Conservation (phyloP, 2,888 invertebrate species). For the Melolontha melolontha region DNA sequence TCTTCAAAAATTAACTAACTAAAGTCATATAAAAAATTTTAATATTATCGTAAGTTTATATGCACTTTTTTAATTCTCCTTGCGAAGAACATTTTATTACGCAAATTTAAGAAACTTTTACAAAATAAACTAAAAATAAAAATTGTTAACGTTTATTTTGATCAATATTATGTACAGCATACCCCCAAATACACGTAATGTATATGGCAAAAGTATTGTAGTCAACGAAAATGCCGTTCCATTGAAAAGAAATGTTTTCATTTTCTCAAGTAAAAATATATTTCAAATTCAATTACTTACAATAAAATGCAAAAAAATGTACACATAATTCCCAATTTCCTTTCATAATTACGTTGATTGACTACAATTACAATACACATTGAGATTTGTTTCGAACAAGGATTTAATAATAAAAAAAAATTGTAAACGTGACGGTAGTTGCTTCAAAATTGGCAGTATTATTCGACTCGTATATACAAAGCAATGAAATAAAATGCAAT, state of each 20-base stretch:
- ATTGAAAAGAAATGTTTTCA: not conserved
- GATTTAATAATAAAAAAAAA: not conserved
- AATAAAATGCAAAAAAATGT: constrained; percentile 24
- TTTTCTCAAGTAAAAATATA: too few relatives aligned
- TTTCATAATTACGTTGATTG: constrained; percentile 18
- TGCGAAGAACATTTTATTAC: constrained; percentile 20
- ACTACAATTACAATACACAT: constrained; percentile 19
- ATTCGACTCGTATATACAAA: constrained; percentile 36
- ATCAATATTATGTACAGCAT: constrained; percentile 15
- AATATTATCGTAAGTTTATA: constrained; percentile 36
- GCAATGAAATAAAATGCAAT: constrained; percentile 26
- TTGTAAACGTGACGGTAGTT: not conserved
- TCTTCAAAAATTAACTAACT: constrained; percentile 42
- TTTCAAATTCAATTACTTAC: constrained; percentile 2
- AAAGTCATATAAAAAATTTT: constrained; percentile 45
- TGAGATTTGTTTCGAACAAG: constrained; percentile 16
- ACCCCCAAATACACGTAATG: constrained; percentile 7
- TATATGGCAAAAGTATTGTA: constrained; percentile 24
- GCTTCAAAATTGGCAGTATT: constrained; percentile 35
- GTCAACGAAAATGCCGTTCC: constrained; percentile 4
- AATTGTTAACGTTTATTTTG: constrained; percentile 11
- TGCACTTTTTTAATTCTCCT: constrained; percentile 27
- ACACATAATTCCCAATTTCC: constrained; percentile 9
- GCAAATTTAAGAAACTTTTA: constrained; percentile 25
- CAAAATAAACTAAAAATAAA: constrained; percentile 25